Evolutionary conservation across 2,797 vertebrate genomes (phyloP).

Genomic region (Mormyrus proboscirostris): DNA sequence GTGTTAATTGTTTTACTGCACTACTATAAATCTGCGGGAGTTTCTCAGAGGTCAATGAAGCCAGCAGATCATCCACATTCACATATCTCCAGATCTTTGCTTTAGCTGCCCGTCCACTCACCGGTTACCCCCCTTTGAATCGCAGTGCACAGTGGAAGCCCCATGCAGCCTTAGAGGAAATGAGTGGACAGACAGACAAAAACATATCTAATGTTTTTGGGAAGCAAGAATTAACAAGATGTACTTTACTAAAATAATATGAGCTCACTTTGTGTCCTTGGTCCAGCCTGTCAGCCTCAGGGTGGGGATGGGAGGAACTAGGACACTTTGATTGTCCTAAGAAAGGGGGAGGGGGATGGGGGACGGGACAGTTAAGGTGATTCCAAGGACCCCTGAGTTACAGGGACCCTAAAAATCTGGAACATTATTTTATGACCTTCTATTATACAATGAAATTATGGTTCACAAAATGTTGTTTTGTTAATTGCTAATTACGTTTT

Average conservation of each 20-base stretch:
- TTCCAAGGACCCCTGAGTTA: neutral
- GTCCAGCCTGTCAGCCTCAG: neutral
- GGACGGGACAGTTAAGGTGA: neutral
- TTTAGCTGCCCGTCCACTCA: neutral
- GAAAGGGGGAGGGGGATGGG: neutral
- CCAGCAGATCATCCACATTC: neutral
- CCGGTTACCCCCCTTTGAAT: neutral
- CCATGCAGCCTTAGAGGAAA: neutral
- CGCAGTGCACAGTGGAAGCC: neutral
- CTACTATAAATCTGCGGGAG: neutral
- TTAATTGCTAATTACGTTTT: neutral
- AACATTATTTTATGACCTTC: neutral
- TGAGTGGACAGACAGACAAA: neutral
- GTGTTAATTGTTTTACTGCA: neutral
- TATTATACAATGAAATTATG: neutral
- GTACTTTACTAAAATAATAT: neutral
- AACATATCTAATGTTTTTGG: neutral
- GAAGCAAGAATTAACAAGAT: neutral
- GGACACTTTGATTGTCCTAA: neutral
- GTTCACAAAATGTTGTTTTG: neutral
- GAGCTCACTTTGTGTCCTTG: neutral
- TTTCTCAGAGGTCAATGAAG: neutral
- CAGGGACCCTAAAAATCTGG: neutral
- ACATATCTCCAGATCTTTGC: neutral
- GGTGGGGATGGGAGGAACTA: neutral